Percentiles rank a stretch among this genome's conserved stretches.
phyloP scores from a whole-genome alignment of 2,113 vertebrate species.

The Tupaia chinensis region DNA sequence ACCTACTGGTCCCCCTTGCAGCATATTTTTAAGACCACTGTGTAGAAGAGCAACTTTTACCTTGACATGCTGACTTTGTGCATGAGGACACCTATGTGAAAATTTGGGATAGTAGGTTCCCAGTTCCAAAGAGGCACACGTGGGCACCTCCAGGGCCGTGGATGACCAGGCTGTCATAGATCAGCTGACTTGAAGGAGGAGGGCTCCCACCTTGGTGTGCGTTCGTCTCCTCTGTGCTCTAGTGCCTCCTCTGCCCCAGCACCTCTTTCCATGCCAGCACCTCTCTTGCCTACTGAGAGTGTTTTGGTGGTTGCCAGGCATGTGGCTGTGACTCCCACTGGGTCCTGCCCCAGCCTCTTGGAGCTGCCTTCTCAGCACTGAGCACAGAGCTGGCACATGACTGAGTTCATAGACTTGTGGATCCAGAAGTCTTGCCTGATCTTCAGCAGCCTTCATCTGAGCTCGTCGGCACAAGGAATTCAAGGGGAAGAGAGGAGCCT shows the following conservation, averaged over 20 bases:
- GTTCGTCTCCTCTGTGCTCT: neutral
- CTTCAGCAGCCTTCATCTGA: neutral
- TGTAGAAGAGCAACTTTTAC: neutral
- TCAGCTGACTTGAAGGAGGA: no score
- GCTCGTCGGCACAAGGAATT: neutral
- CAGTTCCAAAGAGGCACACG: neutral
- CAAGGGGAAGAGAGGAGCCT: neutral
- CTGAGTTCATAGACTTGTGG: accelerated
- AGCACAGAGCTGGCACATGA: neutral
- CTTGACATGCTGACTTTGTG: neutral
- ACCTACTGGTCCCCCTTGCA: neutral
- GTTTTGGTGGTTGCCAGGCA: neutral
- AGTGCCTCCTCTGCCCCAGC: neutral
- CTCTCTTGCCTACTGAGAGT: neutral
- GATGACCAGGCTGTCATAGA: no score
- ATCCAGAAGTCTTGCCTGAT: neutral
- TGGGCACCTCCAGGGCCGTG: no score
- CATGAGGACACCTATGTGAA: neutral
- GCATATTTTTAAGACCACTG: neutral
- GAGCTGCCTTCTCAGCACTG: neutral
- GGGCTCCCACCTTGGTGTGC: neutral
- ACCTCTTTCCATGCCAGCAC: neutral
- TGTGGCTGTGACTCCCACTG: neutral
- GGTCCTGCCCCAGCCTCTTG: neutral
- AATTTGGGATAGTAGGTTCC: neutral